Conservation (phyloP, 2,888 invertebrate genomes). For the Anthophora plumipes region DNA sequence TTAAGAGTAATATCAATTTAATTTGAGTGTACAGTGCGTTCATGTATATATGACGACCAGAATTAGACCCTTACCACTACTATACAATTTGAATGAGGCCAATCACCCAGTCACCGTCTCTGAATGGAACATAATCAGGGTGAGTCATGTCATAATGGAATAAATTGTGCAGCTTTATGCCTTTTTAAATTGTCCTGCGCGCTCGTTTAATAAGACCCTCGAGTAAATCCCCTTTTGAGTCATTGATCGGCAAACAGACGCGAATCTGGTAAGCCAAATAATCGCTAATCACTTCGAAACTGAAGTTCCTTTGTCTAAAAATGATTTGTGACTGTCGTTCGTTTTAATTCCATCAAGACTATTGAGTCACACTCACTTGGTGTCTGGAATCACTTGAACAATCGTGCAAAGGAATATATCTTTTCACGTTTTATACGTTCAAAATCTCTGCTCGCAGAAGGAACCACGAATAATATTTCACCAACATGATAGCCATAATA, state of each 20-base stretch:
- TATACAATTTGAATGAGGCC: conserved; percentile 75
- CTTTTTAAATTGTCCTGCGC: conserved; percentile 55
- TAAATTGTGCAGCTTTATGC: conserved; percentile 57
- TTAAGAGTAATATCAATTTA: conserved; percentile 79
- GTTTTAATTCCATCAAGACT: background rate
- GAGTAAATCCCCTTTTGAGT: conserved; percentile 30
- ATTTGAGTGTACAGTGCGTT: conserved; percentile 76
- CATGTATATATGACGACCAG: conserved; percentile 74
- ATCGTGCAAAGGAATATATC: background rate
- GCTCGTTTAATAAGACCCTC: conserved; percentile 25
- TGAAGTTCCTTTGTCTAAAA: conserved; percentile 1
- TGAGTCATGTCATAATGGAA: conserved; percentile 66
- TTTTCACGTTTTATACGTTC: background rate
- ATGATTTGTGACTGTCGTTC: background rate
- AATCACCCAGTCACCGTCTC: conserved; percentile 78
- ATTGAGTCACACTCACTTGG: background rate
- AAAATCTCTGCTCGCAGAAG: background rate
- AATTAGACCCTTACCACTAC: conserved; percentile 73
- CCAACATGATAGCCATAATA: too few relatives aligned
- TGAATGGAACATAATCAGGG: conserved; percentile 80
- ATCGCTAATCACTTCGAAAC: background rate
- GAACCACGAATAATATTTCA: too few relatives aligned
- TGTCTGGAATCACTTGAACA: background rate
- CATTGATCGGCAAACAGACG: conserved; percentile 22
- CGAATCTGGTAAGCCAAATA: conserved; percentile 19